A percentile compares a stretch with the other conserved stretches of the same genome.
Conservation (phyloP, 2,888 invertebrate species). For the Priocnemis perturbator region DNA sequence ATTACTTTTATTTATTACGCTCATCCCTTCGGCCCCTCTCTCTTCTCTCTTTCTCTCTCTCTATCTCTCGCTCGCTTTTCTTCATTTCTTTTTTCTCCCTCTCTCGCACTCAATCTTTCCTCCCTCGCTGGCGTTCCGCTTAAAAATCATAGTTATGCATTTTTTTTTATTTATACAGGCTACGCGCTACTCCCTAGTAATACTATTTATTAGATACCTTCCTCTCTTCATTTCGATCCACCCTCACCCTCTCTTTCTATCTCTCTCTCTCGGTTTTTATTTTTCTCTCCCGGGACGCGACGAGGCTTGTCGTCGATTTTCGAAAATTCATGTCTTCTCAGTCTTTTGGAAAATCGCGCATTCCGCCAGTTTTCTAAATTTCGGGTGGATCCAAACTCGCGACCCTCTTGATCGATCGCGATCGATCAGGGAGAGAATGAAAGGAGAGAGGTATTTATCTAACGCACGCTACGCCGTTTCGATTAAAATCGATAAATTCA, state of each 20-base stretch:
- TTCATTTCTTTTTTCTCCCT: neutral
- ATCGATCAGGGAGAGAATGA: conserved; percentile 34
- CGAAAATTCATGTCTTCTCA: conserved; percentile 7
- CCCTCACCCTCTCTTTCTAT: conserved; percentile 3
- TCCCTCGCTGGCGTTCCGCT: conserved; percentile 10
- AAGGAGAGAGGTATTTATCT: conserved; percentile 50
- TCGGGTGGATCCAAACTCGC: neutral
- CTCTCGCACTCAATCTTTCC: conserved; percentile 2
- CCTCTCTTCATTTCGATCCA: conserved; percentile 28
- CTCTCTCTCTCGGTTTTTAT: conserved; percentile 3
- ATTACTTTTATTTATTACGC: neutral
- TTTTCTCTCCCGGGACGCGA: conserved; percentile 17
- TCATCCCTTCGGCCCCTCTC: conserved; percentile 9
- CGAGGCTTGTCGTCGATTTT: conserved; percentile 1
- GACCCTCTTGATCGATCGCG: conserved; percentile 15
- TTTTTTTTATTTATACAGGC: conserved; percentile 65
- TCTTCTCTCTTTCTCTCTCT: neutral
- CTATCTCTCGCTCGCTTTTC: conserved; percentile 13
- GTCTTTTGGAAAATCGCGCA: conserved; percentile 14
- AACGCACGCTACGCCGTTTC: conserved; percentile 1
- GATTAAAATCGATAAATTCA: conserved; percentile 7
- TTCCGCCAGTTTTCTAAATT: neutral
- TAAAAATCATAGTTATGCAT: conserved; percentile 30
- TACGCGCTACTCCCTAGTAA: conserved; percentile 74
- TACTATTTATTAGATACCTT: conserved; percentile 71